Base-by-base conservation (phyloP, 92 coral and sea anemone genomes). In the Nematostella vectensis region DNA sequence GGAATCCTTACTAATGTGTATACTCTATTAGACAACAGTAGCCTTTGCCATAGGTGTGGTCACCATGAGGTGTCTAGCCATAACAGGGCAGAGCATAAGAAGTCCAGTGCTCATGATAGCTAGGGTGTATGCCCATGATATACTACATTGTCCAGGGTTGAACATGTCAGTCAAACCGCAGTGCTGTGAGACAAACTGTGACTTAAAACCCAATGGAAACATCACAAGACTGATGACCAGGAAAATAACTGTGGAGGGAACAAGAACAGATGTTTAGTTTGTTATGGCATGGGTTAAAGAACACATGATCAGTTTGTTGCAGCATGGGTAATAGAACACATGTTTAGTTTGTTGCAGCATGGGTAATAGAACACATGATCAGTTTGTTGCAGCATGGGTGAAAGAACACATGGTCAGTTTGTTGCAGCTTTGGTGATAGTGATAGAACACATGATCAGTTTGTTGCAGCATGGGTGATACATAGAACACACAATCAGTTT, bases 61-160 rank as follows among this genome's bases (percentile, higher is more conserved):
- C 30, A 65, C 49, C 47, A 65, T 63, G 22, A 84, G 72, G 43
- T 84, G 80, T 64, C 71, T 47, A 6, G 88, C 94, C 50, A 84
- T 52, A 25, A 84, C 47, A 26, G 94, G 94, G 45, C 94, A 84
- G 66, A 84, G 79, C 39, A 84, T 57, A 11, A 84, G 78, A 29
- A 80, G 69, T 0, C 65, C 83, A 28, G 76, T 67, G 24, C 70
- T 79, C 55, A 82, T 55, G 25, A 79, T 79, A 4, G 94, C 87
- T 40, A 84, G 68, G 8, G 74, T 64, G 67, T 80, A 74, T 20
- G 88, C 94, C 94, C 94, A 84, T 22, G 94, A 87, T 24, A 84
- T 70, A 29, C 75, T 59, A 50, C 94, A 84, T 4, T 61, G 47
- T 13, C 80, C 94, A 10, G 87, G 71, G 50, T 65, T 58, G 50